Percentiles rank a stretch among this genome's conserved stretches.
These are phyloP conservation scores for Helarctos malayanus DNA, from an alignment of 2,797 vertebrate species.

Conservation along the genomic window DNA sequence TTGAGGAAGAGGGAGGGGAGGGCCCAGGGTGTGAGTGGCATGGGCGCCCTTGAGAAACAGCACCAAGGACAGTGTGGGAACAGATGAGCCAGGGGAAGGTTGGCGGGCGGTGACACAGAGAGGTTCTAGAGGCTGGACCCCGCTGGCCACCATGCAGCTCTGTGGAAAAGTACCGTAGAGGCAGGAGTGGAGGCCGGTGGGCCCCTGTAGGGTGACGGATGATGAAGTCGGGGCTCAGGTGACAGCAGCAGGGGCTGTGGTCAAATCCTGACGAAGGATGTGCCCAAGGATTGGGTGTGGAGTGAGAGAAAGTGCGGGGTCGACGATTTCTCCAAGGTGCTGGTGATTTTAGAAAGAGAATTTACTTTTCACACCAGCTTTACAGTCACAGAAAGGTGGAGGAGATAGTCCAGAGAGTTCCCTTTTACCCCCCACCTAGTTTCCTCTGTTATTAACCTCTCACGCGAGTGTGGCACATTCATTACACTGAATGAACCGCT, in stretches of 20 bases:
- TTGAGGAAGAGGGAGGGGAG: not conserved
- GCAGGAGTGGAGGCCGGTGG: not conserved
- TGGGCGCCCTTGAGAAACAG: not conserved
- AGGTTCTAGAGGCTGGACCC: not conserved
- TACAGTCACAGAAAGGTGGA: constrained; percentile 23
- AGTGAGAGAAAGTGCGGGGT: not conserved
- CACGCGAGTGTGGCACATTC: not conserved
- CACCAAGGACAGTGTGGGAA: rapidly evolving
- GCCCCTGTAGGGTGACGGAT: not conserved
- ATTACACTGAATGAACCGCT: not conserved
- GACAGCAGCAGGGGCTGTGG: rapidly evolving
- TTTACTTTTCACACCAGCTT: not conserved
- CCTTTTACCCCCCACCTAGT: not conserved
- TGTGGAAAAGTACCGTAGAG: not conserved
- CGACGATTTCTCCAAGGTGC: not conserved
- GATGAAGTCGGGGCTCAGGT: not conserved
- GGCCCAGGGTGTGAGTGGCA: too few species aligned
- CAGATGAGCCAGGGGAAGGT: too few species aligned
- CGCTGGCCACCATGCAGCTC: not conserved
- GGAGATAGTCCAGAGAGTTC: not conserved
- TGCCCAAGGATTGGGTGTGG: not conserved
- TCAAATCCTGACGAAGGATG: not conserved
- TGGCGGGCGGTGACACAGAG: not conserved
- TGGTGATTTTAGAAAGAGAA: not conserved
- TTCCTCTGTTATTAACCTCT: not conserved